phyloP scores from a whole-genome alignment of 2,888 invertebrate genomes.

The Paralinhomoeus sp. region DNA sequence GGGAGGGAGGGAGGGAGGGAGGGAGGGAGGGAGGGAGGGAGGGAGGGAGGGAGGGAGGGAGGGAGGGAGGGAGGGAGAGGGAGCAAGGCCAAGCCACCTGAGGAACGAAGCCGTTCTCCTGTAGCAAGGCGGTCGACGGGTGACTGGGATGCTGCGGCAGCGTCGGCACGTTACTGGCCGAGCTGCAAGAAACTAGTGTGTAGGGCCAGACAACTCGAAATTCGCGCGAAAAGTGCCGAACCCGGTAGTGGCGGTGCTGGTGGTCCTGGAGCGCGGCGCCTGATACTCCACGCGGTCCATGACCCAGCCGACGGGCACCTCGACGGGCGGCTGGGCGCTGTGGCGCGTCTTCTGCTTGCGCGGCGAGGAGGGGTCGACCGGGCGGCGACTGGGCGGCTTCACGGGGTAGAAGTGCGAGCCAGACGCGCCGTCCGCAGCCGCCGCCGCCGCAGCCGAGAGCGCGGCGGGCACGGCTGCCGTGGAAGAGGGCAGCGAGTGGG shows the following conservation, averaged over 20 bases:
- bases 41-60: too few relatives aligned
- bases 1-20: too few relatives aligned
- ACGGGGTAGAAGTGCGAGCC: slow-evolving; percentile 73
- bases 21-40: too few relatives aligned
- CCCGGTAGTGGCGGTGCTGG: not conserved
- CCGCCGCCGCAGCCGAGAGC: not conserved
- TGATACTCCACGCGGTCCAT: slow-evolving; percentile 37
- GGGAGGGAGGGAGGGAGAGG: too few relatives aligned
- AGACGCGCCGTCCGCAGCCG: slow-evolving; percentile 10
- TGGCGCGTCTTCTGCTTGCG: slow-evolving; percentile 62
- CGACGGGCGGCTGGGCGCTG: slow-evolving; percentile 58
- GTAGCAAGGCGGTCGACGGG: slow-evolving; percentile 73
- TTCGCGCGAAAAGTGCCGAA: too few relatives aligned
- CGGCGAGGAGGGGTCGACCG: slow-evolving; percentile 37
- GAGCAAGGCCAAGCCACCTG: slow-evolving; percentile 35
- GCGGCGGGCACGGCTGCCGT: not conserved
- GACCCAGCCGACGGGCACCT: slow-evolving; percentile 90
- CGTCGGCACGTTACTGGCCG: too few relatives aligned
- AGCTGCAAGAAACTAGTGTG: too few relatives aligned
- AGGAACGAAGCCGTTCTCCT: slow-evolving; percentile 91
- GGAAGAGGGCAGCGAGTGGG: slow-evolving; percentile 1
- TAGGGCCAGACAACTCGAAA: too few relatives aligned
- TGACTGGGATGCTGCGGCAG: slow-evolving; percentile 35
- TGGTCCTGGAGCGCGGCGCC: not conserved
- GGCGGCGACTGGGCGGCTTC: slow-evolving; percentile 39